Conservation (phyloP, 2,888 invertebrate genomes). For the Margaritifera margaritifera region DNA sequence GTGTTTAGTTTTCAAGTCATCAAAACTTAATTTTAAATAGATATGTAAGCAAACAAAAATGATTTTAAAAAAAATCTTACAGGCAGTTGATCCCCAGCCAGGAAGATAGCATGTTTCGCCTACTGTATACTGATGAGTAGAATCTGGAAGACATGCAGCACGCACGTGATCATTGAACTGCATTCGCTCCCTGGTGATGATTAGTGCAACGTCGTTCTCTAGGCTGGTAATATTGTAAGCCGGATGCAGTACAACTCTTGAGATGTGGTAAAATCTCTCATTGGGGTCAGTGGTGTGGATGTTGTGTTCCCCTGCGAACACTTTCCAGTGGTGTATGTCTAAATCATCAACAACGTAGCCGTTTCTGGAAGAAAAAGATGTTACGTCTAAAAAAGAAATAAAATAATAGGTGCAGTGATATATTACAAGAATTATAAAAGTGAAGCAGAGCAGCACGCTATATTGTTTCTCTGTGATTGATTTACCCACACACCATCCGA, state of each 20-base stretch:
- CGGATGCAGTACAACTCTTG: constrained; percentile 26
- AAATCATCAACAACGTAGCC: constrained; percentile 25
- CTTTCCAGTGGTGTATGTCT: constrained; percentile 26
- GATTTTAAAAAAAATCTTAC: too few species aligned
- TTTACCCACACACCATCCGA: too few species aligned
- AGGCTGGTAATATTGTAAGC: constrained; percentile 29
- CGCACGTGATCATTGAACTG: constrained; percentile 29
- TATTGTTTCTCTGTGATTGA: too few species aligned
- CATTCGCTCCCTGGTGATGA: constrained; percentile 20
- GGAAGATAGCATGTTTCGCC: constrained; percentile 30
- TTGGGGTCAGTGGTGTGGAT: constrained; percentile 31
- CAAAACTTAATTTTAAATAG: too few species aligned
- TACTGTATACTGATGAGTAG: constrained; percentile 16
- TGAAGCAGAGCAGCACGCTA: too few species aligned
- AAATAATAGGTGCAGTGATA: neutral
- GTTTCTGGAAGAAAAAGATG: constrained; percentile 8
- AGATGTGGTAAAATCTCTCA: constrained; percentile 31
- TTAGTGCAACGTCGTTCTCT: constrained; percentile 32
- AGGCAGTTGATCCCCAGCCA: constrained; percentile 31
- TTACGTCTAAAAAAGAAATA: too few species aligned
- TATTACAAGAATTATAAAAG: too few species aligned
- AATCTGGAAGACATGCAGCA: constrained; percentile 28
- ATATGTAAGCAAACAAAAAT: too few species aligned
- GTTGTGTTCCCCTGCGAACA: constrained; percentile 36
- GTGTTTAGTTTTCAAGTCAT: too few species aligned